Percentiles rank a stretch among this genome's conserved stretches.
Conservation (phyloP, 2,888 invertebrate species). For the Drosophila paranaensis region DNA sequence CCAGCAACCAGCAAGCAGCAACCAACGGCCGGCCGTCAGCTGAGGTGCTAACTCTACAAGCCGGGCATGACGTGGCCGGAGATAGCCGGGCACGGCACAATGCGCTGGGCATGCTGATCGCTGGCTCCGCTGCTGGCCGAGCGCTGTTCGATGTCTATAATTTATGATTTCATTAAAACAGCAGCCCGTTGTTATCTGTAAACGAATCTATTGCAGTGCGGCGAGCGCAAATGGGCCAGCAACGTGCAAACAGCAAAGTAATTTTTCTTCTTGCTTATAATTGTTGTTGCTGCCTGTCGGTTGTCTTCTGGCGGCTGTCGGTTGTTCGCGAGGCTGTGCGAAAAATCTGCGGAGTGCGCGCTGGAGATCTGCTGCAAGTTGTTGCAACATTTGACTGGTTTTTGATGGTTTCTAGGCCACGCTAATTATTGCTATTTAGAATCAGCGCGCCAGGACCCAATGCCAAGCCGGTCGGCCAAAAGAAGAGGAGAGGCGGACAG, state of each 20-base stretch:
- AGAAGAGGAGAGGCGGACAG: not conserved
- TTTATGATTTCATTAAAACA: slow-evolving; percentile 84
- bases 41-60: slow-evolving; percentile 79
- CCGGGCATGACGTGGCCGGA: slow-evolving; percentile 66
- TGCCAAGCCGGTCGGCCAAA: slow-evolving; percentile 41
- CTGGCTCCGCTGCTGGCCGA: slow-evolving; percentile 3
- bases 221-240: slow-evolving; percentile 66
- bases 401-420: slow-evolving; percentile 80
- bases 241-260: slow-evolving; percentile 81
- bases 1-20: slow-evolving; percentile 11
- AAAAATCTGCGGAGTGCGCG: slow-evolving; percentile 47
- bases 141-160: slow-evolving; percentile 74
- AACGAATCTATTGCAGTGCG: slow-evolving; percentile 79
- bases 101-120: not conserved
- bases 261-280: slow-evolving; percentile 77
- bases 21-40: slow-evolving; percentile 45
- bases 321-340: slow-evolving; percentile 47
- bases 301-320: not conserved
- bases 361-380: slow-evolving; percentile 46
- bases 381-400: slow-evolving; percentile 61
- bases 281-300: slow-evolving; percentile 54
- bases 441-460: slow-evolving; percentile 63
- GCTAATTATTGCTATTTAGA: slow-evolving; percentile 81
- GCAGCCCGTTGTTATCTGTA: slow-evolving; percentile 81
- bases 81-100: slow-evolving; percentile 49